Base-by-base conservation (phyloP, 2,888 invertebrate species). In the Heterodera filipjevi region DNA sequence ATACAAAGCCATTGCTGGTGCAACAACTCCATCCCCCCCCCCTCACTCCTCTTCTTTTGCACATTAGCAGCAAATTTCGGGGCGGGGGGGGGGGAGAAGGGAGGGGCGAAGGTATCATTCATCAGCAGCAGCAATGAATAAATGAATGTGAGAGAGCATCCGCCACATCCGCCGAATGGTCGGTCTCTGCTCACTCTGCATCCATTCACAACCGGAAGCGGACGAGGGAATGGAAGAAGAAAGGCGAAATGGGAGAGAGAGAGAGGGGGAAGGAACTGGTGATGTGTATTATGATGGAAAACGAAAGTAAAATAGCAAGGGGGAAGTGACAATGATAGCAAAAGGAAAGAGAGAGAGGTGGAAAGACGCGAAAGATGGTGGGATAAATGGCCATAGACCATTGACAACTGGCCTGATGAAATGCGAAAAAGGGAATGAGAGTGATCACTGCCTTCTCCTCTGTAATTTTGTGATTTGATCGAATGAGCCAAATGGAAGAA, bases 111-210 rank as follows among this genome's bases (percentile, higher is more conserved):
- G 49, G 59, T 59, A n/a, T 59, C n/a, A 59, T 59, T 27, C n/a
- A 59, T 59, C 59, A 59, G n/a, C 59, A 59, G 59, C 59, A 59
- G 49, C 49, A 44, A 44, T 44, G 49, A 59, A 59, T 53, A 19
- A n/a, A 59, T 59, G n/a, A n/a, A 59, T 59, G n/a, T 6, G 5
- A n/a, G 5, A 59, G 27, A n/a, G 59, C n/a, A 59, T 27, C n/a
- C n/a, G 59, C 59, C 59, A n/a, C 59, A 59, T 59, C 27, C 59
- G 59, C 8, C n/a, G 59, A 59, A 49, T 14, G 19, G 49, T 19
- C 27, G 59, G 5, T 59, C n/a, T n/a, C n/a, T 27, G n/a, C 59
- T 27, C n/a, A 27, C 59, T 27, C 59, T 59, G 6, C 16, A 12
- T 27, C 39, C 39, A 6, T 12, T 39, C 59, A 27, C 59, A n/a